These are phyloP conservation scores for Protonemura montana DNA, from an alignment of 2,888 invertebrate genomes.

Conservation along the genomic window DNA sequence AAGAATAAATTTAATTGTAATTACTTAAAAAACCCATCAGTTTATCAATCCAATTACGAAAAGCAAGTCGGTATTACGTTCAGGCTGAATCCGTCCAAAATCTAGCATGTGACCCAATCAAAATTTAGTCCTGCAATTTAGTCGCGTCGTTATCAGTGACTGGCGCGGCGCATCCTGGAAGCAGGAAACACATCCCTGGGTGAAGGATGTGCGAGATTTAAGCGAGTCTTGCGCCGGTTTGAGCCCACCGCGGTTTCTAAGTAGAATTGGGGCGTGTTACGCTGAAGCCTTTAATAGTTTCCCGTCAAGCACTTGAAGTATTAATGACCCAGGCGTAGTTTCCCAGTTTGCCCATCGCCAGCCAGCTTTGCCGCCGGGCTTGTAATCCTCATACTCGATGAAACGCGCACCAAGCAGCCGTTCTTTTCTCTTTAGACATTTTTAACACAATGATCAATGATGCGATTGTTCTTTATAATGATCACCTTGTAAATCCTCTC, in stretches of 20 bases:
- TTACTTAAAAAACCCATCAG: too few relatives aligned
- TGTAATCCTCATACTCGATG: not conserved
- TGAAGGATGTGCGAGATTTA: not conserved
- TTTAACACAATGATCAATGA: conserved; percentile 12
- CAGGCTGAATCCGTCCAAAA: too few relatives aligned
- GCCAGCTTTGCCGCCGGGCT: not conserved
- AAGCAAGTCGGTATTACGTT: too few relatives aligned
- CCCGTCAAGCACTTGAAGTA: conserved; percentile 7
- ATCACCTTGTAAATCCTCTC: not conserved
- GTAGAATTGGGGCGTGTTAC: conserved; percentile 12
- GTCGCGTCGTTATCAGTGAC: not conserved
- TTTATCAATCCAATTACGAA: not conserved
- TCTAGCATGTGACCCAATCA: not conserved
- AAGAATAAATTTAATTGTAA: not conserved
- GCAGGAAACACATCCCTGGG: conserved; percentile 9
- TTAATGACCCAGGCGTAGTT: conserved; percentile 1
- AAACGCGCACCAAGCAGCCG: not conserved
- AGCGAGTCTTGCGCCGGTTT: not conserved
- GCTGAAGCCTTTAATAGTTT: not conserved
- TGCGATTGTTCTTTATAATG: conserved; percentile 12
- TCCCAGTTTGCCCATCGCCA: not conserved
- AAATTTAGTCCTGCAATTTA: not conserved
- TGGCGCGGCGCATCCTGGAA: not conserved
- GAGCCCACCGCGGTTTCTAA: conserved; percentile 7
- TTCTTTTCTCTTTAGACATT: not conserved